Evolutionary conservation across 2,888 invertebrate species (phyloP), one percentile per base, ranked within the genome.

Genomic region (Hirtodrosophila duncani): DNA sequence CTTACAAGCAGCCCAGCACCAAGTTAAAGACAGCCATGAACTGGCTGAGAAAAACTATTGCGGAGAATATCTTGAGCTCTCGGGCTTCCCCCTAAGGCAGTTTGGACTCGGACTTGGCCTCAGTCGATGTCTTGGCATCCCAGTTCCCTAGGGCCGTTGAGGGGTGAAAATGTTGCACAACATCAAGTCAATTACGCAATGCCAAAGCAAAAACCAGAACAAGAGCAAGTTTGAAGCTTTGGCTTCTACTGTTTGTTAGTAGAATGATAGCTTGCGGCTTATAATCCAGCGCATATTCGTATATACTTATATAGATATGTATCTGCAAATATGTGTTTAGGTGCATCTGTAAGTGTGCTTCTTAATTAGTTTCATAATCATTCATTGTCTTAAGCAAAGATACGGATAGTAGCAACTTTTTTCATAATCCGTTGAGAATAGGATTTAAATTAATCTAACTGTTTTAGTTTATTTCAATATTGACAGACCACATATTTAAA

Each of bases 161-260:
- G 38, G 49, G 33, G 38, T 29, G 33, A 41, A 49, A 63, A 58
- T 56, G 57, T 53, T 64, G 58, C 61, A 59, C 67, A 67, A 56
- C 60, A 61, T 48, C 34, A 70, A 75, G 66, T 68, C 71, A 77
- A 79, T 79, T 79, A 79, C 67, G 58, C 64, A 67, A 58, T 57
- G 63, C 43, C 56, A 61, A 26, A 49, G 58, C n/a, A n/a, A n/a
- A n/a, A n/a, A n/a, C n/a, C n/a, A n/a, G n/a, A n/a, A n/a, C n/a
- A n/a, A n/a, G n/a, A n/a, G n/a, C n/a, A 72, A 68, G 68, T 68
- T 68, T 51, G 45, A 37, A 55, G 41, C 38, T 45, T 48, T 49
- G 26, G 55, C 49, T 27, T 37, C 49, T 27, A 33, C 50, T 31
- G 46, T 50, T n/a, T 63, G 63, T 59, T 42, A 41, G 65, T 63